A percentile compares a stretch with the other conserved stretches of the same genome.
Conservation (phyloP, 2,113 vertebrate species). For the Piprites chloris region DNA sequence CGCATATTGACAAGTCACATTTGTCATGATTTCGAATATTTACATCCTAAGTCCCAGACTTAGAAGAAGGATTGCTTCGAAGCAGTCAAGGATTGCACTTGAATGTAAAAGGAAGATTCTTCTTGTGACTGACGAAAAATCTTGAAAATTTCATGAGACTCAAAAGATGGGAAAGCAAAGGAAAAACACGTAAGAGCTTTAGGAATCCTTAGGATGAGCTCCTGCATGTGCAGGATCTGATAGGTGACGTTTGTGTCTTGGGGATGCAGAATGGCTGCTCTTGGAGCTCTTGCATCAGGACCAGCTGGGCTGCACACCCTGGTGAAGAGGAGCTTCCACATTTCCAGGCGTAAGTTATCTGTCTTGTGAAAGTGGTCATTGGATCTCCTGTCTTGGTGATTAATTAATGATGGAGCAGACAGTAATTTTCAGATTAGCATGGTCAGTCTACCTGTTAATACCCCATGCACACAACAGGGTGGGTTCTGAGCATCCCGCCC, state of each 20-base stretch:
- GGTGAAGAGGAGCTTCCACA: not conserved
- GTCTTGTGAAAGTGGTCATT: not conserved
- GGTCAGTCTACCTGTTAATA: not conserved
- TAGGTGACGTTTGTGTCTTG: not conserved
- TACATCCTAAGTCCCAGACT: not conserved
- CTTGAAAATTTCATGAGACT: not conserved
- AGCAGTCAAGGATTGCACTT: not conserved
- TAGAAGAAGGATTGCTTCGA: not conserved
- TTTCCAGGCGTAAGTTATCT: not conserved
- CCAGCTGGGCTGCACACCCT: not conserved
- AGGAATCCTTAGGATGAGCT: not conserved
- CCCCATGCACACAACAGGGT: not conserved
- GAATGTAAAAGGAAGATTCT: not conserved
- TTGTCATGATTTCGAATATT: not conserved
- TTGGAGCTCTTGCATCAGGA: not conserved
- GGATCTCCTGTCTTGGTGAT: not conserved
- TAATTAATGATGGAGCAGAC: not conserved
- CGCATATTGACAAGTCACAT: not conserved
- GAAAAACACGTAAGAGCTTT: not conserved
- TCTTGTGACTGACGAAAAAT: not conserved
- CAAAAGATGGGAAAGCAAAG: not conserved
- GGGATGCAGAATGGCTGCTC: not conserved
- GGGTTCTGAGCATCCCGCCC: slow-evolving; percentile 26
- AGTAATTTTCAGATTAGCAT: not conserved
- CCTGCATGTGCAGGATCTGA: not conserved